phyloP scores from a whole-genome alignment of 2,113 vertebrate species.

The human (Homo sapiens) region DNA sequence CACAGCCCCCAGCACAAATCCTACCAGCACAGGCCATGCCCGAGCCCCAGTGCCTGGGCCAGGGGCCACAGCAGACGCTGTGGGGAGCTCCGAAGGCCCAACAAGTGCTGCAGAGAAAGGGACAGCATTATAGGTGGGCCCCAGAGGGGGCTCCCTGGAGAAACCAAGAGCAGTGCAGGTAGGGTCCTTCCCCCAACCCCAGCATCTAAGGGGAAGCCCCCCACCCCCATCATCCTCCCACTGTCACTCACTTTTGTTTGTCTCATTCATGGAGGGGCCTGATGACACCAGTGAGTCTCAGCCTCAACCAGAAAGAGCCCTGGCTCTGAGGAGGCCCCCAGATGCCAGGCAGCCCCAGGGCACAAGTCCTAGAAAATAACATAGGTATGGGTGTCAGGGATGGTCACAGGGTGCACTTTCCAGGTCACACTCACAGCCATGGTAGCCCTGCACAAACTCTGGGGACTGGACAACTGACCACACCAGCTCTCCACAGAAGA shows the following conservation, averaged over 20 bases:
- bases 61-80: neutral
- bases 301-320: slow-evolving; percentile 14
- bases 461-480: neutral
- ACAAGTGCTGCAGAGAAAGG: slow-evolving; percentile 41
- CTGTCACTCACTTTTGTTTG: slow-evolving; percentile 66
- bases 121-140: neutral
- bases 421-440: neutral
- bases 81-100: neutral
- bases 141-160: neutral
- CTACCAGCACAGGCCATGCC: slow-evolving; percentile 91
- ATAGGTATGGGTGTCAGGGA: neutral
- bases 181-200: neutral
- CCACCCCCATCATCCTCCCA: neutral
- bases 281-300: neutral
- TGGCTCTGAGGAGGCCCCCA: slow-evolving; percentile 38
- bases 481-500: neutral
- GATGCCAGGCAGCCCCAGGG: neutral
- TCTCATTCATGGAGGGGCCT: slow-evolving; percentile 40
- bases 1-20: slow-evolving; percentile 86
- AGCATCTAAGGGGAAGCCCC: neutral
- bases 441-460: neutral
- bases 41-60: neutral
- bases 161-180: neutral
- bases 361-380: slow-evolving; percentile 58
- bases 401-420: neutral